Base-by-base conservation (phyloP, 2,888 invertebrate species). In the Trissoscelio sp. region DNA sequence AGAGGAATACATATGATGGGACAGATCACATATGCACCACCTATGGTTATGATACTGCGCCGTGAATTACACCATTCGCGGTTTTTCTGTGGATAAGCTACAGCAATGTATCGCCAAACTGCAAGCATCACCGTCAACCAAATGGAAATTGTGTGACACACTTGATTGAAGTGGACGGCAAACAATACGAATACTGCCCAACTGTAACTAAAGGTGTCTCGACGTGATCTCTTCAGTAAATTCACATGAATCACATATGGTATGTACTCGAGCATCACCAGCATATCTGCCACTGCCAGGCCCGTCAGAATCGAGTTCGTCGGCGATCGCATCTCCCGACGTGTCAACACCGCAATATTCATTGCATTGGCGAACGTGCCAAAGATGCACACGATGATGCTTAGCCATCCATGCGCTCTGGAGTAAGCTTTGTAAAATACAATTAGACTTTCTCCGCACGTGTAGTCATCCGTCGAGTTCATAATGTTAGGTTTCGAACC, bases 251-350 rank as follows among this genome's bases (percentile, higher is more conserved):
- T 93, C 1, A 96, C 95, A 90, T 96, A 98, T 0, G 98, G 98
- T 83, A 98, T 96, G 91, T 98, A 98, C 87, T 97, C 97, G 87
- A 98, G 93, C 95, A 98, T 98, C 12, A 98, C 98, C n/a, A 97
- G 93, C 31, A 98, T 93, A 90, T 98, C 98, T 12, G 98, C 97
- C 6, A 98, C 95, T 0, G 98, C 98, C 28, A 97, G 93, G 3
- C 96, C 97, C 0, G 97, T 97, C 42, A 98, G 94, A 77, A 98
- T 97, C 62, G 96, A 95, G 92, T 98, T 98, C 12, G 77, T 81
- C 2, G 98, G 96, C 75, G 97, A 97, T 82, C 94, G 93, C 97
- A 98, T 98, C 91, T 98, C 97, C 28, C 96, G 95, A 11, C 97
- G 94, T 6, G 97, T 96, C 64, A 98, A 93, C 9, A 98, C 97